Percentiles rank a stretch among this genome's conserved stretches.
These are phyloP conservation scores for Micronisus gabar DNA, from an alignment of 2,113 vertebrate species.

Conservation along the genomic window DNA sequence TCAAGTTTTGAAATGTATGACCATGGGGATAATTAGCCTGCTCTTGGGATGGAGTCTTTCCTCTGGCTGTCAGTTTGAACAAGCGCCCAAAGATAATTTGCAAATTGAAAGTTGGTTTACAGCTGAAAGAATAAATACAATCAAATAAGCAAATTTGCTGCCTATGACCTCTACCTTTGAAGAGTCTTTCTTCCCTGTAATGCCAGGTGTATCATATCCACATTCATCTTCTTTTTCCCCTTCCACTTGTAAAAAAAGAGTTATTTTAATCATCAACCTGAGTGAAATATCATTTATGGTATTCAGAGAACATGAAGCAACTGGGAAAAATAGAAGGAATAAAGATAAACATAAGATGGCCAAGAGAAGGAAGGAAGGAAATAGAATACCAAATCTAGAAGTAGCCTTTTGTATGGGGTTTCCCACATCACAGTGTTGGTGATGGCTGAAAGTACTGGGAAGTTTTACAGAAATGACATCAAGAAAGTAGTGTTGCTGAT, in stretches of 20 bases:
- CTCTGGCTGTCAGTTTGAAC: conserved; percentile 31
- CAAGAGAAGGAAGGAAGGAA: background rate
- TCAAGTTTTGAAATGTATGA: conserved; percentile 45
- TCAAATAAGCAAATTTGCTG: conserved; percentile 25
- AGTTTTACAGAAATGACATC: background rate
- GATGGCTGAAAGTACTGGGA: background rate
- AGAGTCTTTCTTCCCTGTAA: background rate
- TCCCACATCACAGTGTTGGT: background rate
- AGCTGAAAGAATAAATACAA: background rate
- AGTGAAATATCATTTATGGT: background rate
- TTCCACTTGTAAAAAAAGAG: background rate
- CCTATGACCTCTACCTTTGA: background rate
- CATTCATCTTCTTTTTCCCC: background rate
- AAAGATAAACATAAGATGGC: background rate
- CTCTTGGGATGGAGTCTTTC: background rate
- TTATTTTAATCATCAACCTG: background rate
- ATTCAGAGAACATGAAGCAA: background rate
- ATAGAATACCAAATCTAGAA: background rate
- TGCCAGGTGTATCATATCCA: background rate
- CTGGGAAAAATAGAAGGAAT: background rate
- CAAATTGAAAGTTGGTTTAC: conserved; percentile 11
- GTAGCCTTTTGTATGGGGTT: background rate
- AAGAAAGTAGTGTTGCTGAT: background rate
- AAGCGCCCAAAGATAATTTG: conserved; percentile 42
- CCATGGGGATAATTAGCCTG: conserved; percentile 33